Percentiles rank a stretch among this genome's conserved stretches.
phyloP scores from a whole-genome alignment of 2,113 vertebrate genomes.

The Climacteris rufus region DNA sequence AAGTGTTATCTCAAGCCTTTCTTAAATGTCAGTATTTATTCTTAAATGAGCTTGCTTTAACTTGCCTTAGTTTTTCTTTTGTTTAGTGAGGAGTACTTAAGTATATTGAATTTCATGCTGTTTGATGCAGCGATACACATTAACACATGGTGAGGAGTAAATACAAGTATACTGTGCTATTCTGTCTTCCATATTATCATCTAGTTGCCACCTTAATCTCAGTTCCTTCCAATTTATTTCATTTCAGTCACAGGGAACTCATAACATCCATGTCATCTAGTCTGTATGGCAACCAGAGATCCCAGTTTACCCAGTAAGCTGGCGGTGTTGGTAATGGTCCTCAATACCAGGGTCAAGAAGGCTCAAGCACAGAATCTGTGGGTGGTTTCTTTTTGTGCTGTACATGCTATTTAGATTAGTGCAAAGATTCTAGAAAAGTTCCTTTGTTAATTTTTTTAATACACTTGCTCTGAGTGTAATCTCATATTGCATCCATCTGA shows the following conservation, averaged over 20 bases:
- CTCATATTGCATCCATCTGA: slow-evolving; percentile 7
- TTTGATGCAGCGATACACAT: not conserved
- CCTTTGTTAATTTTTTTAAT: not conserved
- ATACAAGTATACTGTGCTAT: not conserved
- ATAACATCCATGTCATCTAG: not conserved
- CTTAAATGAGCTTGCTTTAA: not conserved
- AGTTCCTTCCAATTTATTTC: not conserved
- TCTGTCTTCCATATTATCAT: not conserved
- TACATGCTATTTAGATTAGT: not conserved
- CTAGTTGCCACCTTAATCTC: not conserved
- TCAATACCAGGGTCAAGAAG: not conserved
- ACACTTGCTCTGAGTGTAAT: not conserved
- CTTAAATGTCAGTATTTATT: not conserved
- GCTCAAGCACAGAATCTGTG: not conserved
- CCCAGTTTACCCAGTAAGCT: not conserved
- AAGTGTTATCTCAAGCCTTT: not conserved
- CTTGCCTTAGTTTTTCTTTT: not conserved
- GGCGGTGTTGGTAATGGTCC: not conserved
- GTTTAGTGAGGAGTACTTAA: not conserved
- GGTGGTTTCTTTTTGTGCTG: not conserved
- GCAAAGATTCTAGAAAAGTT: not conserved
- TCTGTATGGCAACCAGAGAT: not conserved
- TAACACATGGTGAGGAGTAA: not conserved
- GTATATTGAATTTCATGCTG: not conserved
- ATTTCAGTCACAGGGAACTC: not conserved